Base-by-base conservation (phyloP, 2,888 invertebrate genomes). In the Caenorhabditis panamensis region DNA sequence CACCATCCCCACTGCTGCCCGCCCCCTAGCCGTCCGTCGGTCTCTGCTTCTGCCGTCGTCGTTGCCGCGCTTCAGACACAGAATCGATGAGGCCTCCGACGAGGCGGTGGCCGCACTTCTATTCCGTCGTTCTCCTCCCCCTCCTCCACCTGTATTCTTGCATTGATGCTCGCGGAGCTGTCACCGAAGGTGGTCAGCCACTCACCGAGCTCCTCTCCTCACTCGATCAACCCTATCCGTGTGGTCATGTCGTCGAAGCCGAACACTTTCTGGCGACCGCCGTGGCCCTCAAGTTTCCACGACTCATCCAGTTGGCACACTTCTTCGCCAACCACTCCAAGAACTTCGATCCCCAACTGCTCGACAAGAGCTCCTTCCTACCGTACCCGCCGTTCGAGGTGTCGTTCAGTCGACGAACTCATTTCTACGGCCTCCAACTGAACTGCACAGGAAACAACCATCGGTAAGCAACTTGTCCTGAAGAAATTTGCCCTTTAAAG, bases 241-340 rank as follows among this genome's bases (percentile, higher is more conserved):
- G 84, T 63, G 83, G 82, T 18, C 67, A 80, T 61, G 83, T 83
- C 44, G 68, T 82, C 26, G 81, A 83, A 22, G 84, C 83, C 2
- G 79, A 82, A 24, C 72, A 71, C 41, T 77, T 84, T 31, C 36
- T 84, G 28, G 56, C 68, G 11, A 73, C 79, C 11, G 82, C 84
- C 16, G 82, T 84, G 24, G 64, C 72, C 11, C 63, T 67, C 24
- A 66, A 77, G 51, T 78, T 81, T 28, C 83, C 84, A 3, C 47
- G 80, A 4, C 66, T 84, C 8, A 66, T 82, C 8, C 78, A 79
- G 53, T 67, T 84, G 61, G 82, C 83, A 8, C 82, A 79, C 24
- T 84, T 83, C 64, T 83, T 84, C 56, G 83, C 83, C 36, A 78
- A 79, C 44, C 84, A 84, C 62, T 82, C 84, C 8, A 78, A 75